A percentile compares a stretch with the other conserved stretches of the same genome.
Evolutionary conservation across 2,888 invertebrate species (phyloP).

Genomic region (Hipparchia sbordonii): DNA sequence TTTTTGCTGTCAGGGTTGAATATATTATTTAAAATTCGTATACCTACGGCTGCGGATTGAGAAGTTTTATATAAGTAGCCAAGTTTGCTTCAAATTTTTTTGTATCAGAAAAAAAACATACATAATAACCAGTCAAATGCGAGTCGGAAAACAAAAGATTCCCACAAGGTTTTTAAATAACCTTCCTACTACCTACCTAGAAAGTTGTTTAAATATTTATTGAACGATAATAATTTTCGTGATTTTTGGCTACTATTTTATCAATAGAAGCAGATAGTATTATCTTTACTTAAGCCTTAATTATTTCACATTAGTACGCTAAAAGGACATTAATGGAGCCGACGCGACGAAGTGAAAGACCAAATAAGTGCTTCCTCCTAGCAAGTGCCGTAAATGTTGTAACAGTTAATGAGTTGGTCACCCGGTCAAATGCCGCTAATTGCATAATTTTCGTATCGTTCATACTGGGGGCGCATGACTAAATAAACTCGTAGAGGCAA

Average conservation of each 20-base stretch:
- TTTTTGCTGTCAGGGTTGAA: slow-evolving; percentile 8
- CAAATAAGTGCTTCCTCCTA: neutral
- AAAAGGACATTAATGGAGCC: neutral
- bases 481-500: no score
- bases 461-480: neutral
- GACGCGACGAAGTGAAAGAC: neutral
- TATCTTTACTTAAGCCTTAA: neutral
- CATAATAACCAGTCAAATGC: no score
- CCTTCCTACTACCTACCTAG: no score
- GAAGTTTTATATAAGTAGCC: no score
- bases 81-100: no score
- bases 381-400: neutral
- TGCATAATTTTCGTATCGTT: slow-evolving; percentile 19
- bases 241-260: no score
- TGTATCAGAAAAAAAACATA: no score
- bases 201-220: no score
- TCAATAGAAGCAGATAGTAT: neutral
- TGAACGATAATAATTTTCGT: no score
- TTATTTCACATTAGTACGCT: neutral
- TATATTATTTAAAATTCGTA: neutral
- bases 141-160: no score
- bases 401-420: slow-evolving; percentile 21
- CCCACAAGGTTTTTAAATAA: no score
- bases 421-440: slow-evolving; percentile 26
- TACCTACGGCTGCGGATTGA: no score